Evolutionary conservation across 2,113 vertebrate genomes (phyloP).

Genomic region (Thymallus thymallus): DNA sequence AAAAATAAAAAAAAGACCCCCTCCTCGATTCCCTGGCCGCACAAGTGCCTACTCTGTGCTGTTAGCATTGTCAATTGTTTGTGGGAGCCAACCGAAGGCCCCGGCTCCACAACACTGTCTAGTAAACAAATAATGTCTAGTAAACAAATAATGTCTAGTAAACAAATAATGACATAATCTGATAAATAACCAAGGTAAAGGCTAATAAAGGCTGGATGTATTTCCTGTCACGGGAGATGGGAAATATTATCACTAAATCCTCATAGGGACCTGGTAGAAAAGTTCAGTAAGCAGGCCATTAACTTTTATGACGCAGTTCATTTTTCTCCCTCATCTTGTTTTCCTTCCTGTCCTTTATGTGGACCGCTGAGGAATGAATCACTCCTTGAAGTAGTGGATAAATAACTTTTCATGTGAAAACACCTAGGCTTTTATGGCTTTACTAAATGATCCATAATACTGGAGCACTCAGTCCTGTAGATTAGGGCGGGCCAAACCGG

Average conservation of each 20-base stretch:
- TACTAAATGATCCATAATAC: conserved; percentile 79
- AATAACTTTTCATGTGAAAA: conserved; percentile 81
- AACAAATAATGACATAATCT: conserved; percentile 42
- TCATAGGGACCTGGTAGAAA: conserved; percentile 51
- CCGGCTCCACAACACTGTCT: conserved; percentile 10
- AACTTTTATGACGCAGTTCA: conserved; percentile 69
- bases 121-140: conserved; percentile 48
- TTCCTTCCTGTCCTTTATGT: conserved; percentile 51
- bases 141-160: too few relatives aligned
- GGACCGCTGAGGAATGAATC: conserved; percentile 68
- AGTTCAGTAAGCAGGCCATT: conserved; percentile 59
- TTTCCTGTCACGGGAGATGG: conserved; percentile 37
- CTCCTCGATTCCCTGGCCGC: background rate
- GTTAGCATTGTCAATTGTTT: background rate
- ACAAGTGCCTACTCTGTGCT: background rate
- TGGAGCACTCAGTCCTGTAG: conserved; percentile 64
- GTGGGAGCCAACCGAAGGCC: conserved; percentile 15
- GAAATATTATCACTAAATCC: conserved; percentile 59
- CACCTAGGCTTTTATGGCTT: conserved; percentile 76
- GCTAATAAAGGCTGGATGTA: conserved; percentile 54
- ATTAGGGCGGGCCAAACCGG: conserved; percentile 53
- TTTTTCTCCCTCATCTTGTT: conserved; percentile 45
- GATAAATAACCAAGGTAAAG: conserved; percentile 38
- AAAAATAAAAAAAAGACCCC: too few relatives aligned
- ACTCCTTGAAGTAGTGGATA: conserved; percentile 64